phyloP scores from a whole-genome alignment of 2,113 vertebrate species.

The Oenanthe oenanthe region DNA sequence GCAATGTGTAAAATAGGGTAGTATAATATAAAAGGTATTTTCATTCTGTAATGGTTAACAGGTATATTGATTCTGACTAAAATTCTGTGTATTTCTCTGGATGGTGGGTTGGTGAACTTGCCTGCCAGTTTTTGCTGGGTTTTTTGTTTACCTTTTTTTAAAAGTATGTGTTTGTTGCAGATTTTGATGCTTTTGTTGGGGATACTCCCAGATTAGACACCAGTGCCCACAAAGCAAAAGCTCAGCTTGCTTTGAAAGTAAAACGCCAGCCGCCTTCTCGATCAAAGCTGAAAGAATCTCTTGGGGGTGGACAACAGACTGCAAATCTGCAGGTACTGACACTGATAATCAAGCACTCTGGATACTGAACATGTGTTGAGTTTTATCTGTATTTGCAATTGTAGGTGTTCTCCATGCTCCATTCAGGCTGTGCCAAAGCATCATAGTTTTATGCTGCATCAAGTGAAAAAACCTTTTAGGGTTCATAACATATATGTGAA shows the following conservation, averaged over 20 bases:
- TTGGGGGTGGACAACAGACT: conserved; percentile 51
- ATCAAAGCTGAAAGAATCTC: conserved; percentile 83
- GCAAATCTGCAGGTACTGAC: conserved; percentile 48
- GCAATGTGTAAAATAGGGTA: not conserved
- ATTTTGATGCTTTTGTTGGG: conserved; percentile 83
- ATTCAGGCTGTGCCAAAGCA: not conserved
- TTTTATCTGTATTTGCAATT: not conserved
- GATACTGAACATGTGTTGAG: not conserved
- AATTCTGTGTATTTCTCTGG: not conserved
- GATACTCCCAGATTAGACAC: conserved; percentile 88
- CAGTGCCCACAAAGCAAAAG: conserved; percentile 87
- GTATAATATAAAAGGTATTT: not conserved
- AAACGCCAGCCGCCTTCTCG: conserved; percentile 88
- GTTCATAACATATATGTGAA: not conserved
- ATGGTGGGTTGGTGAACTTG: not conserved
- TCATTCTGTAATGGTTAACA: not conserved
- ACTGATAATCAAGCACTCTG: not conserved
- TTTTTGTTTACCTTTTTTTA: not conserved
- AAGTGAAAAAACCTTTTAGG: not conserved
- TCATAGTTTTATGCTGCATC: not conserved
- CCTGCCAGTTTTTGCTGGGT: not conserved
- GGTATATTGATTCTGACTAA: not conserved
- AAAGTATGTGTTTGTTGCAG: conserved; percentile 51
- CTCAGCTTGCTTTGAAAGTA: conserved; percentile 86
- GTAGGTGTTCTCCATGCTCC: not conserved